Evolutionary conservation across 1,140 invertebrate species (phyloP), one percentile per base, ranked within the genome.

Genomic region (Brachionus rotundiformis): DNA sequence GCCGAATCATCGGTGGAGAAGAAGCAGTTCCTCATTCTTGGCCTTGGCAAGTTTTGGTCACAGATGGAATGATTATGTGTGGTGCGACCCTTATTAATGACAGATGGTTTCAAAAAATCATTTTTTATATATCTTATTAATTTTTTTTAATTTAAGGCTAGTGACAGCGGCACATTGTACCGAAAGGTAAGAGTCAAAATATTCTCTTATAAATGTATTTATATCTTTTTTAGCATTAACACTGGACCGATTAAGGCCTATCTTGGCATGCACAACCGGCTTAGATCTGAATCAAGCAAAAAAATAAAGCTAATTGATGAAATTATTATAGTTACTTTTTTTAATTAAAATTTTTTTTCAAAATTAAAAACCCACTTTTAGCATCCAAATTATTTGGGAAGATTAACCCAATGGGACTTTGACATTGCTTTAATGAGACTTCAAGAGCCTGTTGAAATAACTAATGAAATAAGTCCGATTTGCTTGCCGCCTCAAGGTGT

Each of bases 321-420:
- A 79, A 59, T 63, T 36, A 63, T 79, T 7, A 41, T 79, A 44
- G 68, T 73, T 25, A 47, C 13, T 63, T 25, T 63, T 27, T 25
- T 63, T 2, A 27, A 63, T 63, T 6, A 2, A 2, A 39, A 10
- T n/a, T n/a, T n/a, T n/a, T n/a, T n/a, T n/a, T n/a, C n/a, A n/a
- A n/a, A n/a, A n/a, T n/a, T n/a, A n/a, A 11, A 5, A 27, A 63
- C 8, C 10, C 10, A 33, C 3, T 23, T 71, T 71, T 39, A 73
- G 76, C 76, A 79, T 79, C 76, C 76, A 41, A 79, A 79, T 79
- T 79, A 79, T 59, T 59, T 79, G 47, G 76, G 76, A 33, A 31
- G 76, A 79, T 63, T 79, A 19, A 79, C 76, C 0, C 76, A 79
- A 54, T 79, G 76, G 36, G 92, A 95, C 85, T 95, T 94, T 83